phyloP scores from a whole-genome alignment of 1,140 invertebrate species.

The Amphibalanus amphitrite region DNA sequence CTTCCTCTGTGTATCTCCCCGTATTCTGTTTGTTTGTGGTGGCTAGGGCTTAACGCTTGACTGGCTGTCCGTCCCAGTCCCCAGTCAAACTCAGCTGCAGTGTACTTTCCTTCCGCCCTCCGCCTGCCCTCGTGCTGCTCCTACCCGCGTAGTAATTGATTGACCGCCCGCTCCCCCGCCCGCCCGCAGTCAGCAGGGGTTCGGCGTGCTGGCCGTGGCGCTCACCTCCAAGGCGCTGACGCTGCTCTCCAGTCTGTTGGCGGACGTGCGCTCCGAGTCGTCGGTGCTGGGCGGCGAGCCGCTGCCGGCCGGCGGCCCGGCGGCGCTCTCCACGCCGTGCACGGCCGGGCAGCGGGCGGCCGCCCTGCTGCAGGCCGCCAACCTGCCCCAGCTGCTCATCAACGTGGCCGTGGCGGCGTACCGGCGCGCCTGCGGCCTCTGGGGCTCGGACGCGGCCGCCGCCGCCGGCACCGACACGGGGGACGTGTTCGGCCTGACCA shows the following conservation, averaged over 20 bases:
- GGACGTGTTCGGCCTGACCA: neutral
- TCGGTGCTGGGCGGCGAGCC: conserved; percentile 11
- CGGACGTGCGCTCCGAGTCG: conserved; percentile 38
- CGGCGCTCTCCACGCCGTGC: conserved; percentile 24
- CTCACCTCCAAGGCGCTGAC: conserved; percentile 48
- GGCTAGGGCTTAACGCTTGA: too few relatives aligned
- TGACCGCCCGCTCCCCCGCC: too few relatives aligned
- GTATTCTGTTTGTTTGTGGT: too few relatives aligned
- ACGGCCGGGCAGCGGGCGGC: conserved; percentile 47
- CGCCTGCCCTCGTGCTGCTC: too few relatives aligned
- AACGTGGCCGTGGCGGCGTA: conserved; percentile 73
- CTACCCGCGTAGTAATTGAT: too few relatives aligned
- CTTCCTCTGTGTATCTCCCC: too few relatives aligned
- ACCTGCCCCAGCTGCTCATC: conserved; percentile 61
- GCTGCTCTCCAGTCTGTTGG: too few relatives aligned
- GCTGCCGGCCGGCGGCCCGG: conserved; percentile 19
- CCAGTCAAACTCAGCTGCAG: too few relatives aligned
- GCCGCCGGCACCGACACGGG: neutral
- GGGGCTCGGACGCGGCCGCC: neutral
- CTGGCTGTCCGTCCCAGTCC: too few relatives aligned
- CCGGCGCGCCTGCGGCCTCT: conserved; percentile 42
- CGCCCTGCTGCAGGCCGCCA: conserved; percentile 42
- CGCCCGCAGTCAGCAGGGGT: too few relatives aligned
- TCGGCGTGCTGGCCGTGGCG: conserved; percentile 62
- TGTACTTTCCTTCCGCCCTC: too few relatives aligned